Evolutionary conservation across 2,888 invertebrate genomes (phyloP), one percentile per base, ranked within the genome.

Genomic region (Erebia epiphron): DNA sequence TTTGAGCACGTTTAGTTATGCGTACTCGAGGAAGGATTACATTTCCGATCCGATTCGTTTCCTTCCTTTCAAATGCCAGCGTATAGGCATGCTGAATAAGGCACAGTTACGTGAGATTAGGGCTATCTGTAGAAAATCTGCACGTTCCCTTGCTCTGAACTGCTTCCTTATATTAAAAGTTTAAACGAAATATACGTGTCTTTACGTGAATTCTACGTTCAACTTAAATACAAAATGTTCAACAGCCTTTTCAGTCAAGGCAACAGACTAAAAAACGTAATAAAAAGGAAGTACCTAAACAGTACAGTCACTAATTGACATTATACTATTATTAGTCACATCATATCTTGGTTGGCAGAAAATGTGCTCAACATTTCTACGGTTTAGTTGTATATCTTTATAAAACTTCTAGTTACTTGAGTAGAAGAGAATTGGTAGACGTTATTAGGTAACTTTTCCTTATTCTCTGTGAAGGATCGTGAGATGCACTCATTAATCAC

Each of bases 1-100:
- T 82, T 84, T 84, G 79, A 81, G 77, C 73, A 77, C 76, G 70
- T 70, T 75, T 71, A 73, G 68, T 73, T 78, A 78, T 79, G 78
- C 78, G 75, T 75, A 75, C 79, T 77, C 71, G 66, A 62, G 46
- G 46, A 71, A 64, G 72, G 73, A 75, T 77, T 74, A 75, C 75
- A 75, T 76, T 78, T 78, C 73, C 75, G 74, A 72, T 75, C 67
- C 68, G 70, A 73, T 75, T 73, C 71, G 75, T 67, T 75, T 68
- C 66, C 70, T 70, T 68, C 72, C 71, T 69, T 65, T 72, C 73
- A 62, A 73, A 75, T 69, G 63, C 57, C 72, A 67, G 64, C 69
- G 66, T 62, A 67, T 71, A 72, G 52, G 70, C 69, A 68, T 52
- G 73, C 66, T 72, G 73, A 67, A 73, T 65, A 70, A 73, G 74